Evolutionary conservation across 92 coral and sea anemone species (phyloP).

Genomic region (Epizoanthus ramosus): DNA sequence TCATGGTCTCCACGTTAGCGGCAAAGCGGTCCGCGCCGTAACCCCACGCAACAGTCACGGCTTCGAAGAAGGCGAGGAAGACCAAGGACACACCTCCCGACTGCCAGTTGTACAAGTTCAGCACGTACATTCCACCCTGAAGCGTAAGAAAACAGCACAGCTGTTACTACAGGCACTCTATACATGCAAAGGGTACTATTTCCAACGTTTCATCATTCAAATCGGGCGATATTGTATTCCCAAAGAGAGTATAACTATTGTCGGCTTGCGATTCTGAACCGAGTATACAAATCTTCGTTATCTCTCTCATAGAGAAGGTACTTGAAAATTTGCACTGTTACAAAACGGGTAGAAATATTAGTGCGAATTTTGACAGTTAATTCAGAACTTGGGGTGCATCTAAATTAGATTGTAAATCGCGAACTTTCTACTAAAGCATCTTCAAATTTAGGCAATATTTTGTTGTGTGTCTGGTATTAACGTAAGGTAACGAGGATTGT

Average conservation of each 20-base stretch:
- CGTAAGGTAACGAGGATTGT: not conserved
- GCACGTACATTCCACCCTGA: constrained; percentile 88
- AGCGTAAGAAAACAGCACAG: not conserved
- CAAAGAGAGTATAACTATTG: not conserved
- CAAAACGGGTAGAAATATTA: too few relatives aligned
- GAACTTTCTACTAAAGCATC: too few relatives aligned
- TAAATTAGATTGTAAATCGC: too few relatives aligned
- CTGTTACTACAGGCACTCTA: not conserved
- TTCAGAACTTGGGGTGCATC: too few relatives aligned
- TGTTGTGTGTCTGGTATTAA: too few relatives aligned
- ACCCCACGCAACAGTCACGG: constrained; percentile 88
- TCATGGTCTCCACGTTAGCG: constrained; percentile 83
- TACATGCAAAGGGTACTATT: too few relatives aligned
- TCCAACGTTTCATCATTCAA: not conserved
- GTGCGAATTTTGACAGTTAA: too few relatives aligned
- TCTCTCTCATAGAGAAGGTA: too few relatives aligned
- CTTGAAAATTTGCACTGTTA: too few relatives aligned
- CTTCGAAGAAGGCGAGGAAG: constrained; percentile 95
- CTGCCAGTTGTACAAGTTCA: constrained; percentile 92
- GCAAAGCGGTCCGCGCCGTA: constrained; percentile 96
- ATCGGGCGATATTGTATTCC: not conserved
- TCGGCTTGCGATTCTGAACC: too few relatives aligned
- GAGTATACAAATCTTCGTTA: too few relatives aligned
- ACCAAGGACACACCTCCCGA: constrained; percentile 92
- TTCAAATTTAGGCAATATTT: not conserved